A percentile compares a stretch with the other conserved stretches of the same genome.
Evolutionary conservation across 2,888 invertebrate genomes (phyloP).

Genomic region (Stenoptilia bipunctidactyla): DNA sequence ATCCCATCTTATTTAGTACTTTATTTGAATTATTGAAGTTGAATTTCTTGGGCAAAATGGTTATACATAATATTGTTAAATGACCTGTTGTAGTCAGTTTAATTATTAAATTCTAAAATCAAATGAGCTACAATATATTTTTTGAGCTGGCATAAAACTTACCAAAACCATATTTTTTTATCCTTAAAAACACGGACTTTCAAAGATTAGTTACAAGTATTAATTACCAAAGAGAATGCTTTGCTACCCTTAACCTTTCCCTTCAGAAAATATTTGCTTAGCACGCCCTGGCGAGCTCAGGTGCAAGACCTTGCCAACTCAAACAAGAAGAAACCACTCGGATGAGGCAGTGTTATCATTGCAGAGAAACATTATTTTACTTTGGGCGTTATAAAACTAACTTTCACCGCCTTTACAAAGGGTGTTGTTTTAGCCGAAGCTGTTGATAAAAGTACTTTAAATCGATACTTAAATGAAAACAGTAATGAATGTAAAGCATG

Average conservation of each 20-base stretch:
- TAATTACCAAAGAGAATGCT: too few species aligned
- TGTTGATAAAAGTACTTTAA: neutral
- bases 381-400: neutral
- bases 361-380: constrained; percentile 21
- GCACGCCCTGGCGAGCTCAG: constrained; percentile 58
- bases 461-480: neutral
- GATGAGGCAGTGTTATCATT: constrained; percentile 48
- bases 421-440: neutral
- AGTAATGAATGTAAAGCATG: neutral
- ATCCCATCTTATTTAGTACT: too few species aligned
- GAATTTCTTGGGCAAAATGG: too few species aligned
- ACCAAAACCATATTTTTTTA: too few species aligned
- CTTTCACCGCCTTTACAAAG: neutral
- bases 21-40: too few species aligned
- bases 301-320: constrained; percentile 60
- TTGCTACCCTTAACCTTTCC: constrained; percentile 46
- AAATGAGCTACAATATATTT: too few species aligned
- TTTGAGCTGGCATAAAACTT: too few species aligned
- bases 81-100: too few species aligned
- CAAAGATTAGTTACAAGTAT: too few species aligned
- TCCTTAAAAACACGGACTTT: neutral
- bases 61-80: too few species aligned
- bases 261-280: constrained; percentile 66
- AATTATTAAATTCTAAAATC: too few species aligned
- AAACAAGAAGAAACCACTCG: constrained; percentile 57